These are phyloP conservation scores for Sebastes elongatus DNA, from an alignment of 2,797 vertebrate genomes.

Conservation along the genomic window DNA sequence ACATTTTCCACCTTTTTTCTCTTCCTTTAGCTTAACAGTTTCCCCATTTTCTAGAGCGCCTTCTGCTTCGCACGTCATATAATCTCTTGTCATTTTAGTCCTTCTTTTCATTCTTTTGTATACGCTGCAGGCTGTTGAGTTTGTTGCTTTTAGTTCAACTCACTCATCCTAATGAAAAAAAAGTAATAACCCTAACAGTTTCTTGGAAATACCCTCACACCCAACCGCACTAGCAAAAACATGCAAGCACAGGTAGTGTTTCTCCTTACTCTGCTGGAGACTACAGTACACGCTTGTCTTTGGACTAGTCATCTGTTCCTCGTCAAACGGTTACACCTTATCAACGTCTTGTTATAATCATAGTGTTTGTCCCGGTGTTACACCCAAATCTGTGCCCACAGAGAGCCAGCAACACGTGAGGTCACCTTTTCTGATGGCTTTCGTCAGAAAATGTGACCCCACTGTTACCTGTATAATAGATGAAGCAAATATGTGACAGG, in stretches of 20 bases:
- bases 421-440: no score
- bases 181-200: background rate
- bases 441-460: no score
- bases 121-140: background rate
- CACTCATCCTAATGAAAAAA: background rate
- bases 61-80: background rate
- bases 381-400: no score
- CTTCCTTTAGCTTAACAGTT: constrained; percentile 25
- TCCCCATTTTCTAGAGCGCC: background rate
- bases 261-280: constrained; percentile 30
- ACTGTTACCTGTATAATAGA: no score
- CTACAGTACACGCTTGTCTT: constrained; percentile 16
- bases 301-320: constrained; percentile 49
- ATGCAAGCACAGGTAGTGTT: constrained; percentile 36
- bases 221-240: constrained; percentile 10
- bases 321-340: constrained; percentile 14
- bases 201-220: constrained; percentile 17
- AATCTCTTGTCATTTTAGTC: background rate
- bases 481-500: no score
- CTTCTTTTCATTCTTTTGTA: background rate
- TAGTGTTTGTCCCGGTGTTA: background rate
- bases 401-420: no score
- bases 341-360: constrained; percentile 40
- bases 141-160: background rate
- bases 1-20: constrained; percentile 63